Evolutionary conservation across 2,888 invertebrate species (phyloP).

Genomic region (Plutella xylostella): DNA sequence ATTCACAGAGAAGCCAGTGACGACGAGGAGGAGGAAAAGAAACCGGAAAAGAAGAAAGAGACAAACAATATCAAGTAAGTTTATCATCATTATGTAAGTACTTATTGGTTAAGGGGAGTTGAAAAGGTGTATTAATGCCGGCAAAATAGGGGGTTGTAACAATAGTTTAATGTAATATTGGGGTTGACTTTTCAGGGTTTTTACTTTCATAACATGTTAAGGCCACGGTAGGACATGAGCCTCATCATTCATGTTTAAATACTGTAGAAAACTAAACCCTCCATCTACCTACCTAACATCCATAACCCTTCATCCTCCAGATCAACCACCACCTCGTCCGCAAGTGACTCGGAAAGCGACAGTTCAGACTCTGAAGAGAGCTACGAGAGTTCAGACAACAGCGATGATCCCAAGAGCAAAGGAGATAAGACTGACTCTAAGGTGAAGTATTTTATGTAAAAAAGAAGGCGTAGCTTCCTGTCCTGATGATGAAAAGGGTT

Average conservation of each 20-base stretch:
- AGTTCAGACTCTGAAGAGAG: constrained; percentile 26
- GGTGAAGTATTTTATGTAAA: background rate
- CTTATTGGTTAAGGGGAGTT: too few species aligned
- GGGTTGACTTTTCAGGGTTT: too few species aligned
- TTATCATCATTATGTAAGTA: background rate
- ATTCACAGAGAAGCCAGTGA: constrained; percentile 39
- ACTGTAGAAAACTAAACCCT: too few species aligned
- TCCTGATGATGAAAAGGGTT: too few species aligned
- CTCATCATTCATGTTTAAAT: too few species aligned
- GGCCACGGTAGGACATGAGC: too few species aligned
- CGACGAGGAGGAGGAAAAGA: constrained; percentile 36
- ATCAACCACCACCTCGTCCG: constrained; percentile 43
- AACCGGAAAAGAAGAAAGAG: constrained; percentile 30
- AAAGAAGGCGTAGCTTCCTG: too few species aligned
- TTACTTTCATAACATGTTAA: too few species aligned
- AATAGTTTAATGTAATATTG: too few species aligned
- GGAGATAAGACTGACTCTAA: constrained; percentile 6
- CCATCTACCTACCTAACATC: constrained; percentile 8
- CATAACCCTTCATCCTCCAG: too few species aligned
- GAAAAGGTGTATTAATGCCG: too few species aligned
- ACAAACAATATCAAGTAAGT: constrained; percentile 40
- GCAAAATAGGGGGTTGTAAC: too few species aligned
- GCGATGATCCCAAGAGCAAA: constrained; percentile 18
- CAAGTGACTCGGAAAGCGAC: constrained; percentile 29
- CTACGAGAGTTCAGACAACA: constrained; percentile 16